Conservation (phyloP, 2,797 vertebrate genomes). For the Pipistrellus kuhlii region DNA sequence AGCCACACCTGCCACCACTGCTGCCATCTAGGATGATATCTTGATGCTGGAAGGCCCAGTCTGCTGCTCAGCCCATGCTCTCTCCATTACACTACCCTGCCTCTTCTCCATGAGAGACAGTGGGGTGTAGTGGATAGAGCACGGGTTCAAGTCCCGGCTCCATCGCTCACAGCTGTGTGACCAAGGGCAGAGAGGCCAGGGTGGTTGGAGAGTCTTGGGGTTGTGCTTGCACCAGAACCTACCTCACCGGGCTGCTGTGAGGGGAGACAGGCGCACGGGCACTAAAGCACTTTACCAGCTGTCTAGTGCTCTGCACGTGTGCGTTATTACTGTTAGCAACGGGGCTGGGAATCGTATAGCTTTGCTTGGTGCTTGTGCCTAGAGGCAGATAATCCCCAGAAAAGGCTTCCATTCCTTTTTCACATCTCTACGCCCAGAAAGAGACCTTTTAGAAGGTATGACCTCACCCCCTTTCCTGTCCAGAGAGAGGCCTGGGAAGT, state of each 20-base stretch:
- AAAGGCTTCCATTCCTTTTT: neutral
- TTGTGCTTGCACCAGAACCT: neutral
- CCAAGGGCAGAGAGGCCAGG: conserved; percentile 13
- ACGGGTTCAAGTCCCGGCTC: conserved; percentile 63
- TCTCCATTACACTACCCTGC: conserved; percentile 77
- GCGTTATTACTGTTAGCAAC: neutral
- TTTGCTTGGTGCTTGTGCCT: neutral
- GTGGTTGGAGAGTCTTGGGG: neutral
- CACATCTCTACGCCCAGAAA: neutral
- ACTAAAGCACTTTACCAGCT: neutral
- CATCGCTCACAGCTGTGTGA: conserved; percentile 41
- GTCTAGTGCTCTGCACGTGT: fast-evolving
- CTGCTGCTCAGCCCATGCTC: conserved; percentile 48
- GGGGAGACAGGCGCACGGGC: neutral
- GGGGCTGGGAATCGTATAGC: fast-evolving
- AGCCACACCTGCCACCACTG: neutral
- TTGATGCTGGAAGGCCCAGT: conserved; percentile 19
- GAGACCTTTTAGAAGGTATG: neutral
- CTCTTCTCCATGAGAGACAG: conserved; percentile 74
- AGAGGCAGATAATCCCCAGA: neutral
- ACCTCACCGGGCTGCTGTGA: neutral
- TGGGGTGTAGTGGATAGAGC: conserved; percentile 69
- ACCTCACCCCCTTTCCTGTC: neutral
- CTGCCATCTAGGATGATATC: neutral
- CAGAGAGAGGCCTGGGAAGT: neutral